phyloP scores from a whole-genome alignment of 2,113 vertebrate species.

The Zosterops lateralis region DNA sequence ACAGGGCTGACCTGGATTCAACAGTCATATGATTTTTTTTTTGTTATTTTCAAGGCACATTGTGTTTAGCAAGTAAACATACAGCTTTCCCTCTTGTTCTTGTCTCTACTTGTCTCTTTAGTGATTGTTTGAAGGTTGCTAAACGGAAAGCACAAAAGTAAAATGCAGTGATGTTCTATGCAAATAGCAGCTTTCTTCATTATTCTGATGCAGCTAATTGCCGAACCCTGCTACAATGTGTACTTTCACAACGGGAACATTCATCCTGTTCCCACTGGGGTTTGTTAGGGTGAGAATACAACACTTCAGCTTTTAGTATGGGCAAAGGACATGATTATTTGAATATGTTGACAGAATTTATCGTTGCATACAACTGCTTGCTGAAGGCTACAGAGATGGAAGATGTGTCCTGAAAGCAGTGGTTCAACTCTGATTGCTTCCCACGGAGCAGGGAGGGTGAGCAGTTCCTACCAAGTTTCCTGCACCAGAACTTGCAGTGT shows the following conservation, averaged over 20 bases:
- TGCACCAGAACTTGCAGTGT: neutral
- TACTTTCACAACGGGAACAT: slow-evolving; percentile 20
- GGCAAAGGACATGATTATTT: neutral
- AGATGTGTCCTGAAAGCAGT: neutral
- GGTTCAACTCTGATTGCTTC: neutral
- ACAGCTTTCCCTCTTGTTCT: slow-evolving; percentile 30
- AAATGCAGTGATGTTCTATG: slow-evolving; percentile 44
- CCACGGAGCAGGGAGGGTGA: neutral
- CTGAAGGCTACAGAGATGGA: neutral
- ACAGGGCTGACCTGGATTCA: slow-evolving; percentile 50
- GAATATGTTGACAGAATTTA: neutral
- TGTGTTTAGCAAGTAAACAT: neutral
- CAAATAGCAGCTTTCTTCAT: slow-evolving; percentile 45
- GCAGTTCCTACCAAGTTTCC: neutral
- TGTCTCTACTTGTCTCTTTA: slow-evolving; percentile 13
- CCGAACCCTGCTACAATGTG: neutral
- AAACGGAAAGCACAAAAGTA: neutral
- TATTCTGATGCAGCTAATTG: slow-evolving; percentile 54
- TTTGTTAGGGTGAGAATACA: neutral
- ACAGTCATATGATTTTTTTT: neutral
- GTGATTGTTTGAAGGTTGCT: slow-evolving; percentile 3
- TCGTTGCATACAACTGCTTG: neutral
- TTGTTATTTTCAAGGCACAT: neutral
- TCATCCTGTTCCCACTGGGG: slow-evolving; percentile 8
- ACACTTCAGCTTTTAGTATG: neutral